Conservation (phyloP, 2,888 invertebrate species). For the Caenorhabditis doughertyi region DNA sequence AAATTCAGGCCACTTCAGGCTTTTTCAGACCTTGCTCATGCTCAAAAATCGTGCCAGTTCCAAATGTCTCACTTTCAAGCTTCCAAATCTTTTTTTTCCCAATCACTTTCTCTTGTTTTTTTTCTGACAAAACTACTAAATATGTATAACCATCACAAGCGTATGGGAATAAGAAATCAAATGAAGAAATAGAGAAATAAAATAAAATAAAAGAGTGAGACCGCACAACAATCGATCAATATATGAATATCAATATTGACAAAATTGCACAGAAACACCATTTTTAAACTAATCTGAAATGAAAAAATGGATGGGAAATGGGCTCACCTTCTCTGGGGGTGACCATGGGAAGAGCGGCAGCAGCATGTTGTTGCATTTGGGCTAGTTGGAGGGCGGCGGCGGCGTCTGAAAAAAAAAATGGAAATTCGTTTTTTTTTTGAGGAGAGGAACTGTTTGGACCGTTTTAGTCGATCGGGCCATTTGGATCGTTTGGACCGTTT, state of each 20-base stretch:
- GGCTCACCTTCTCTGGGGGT: conserved; percentile 92
- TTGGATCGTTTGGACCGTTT: no score
- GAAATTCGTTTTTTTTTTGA: no score
- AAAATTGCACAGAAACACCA: conserved; percentile 2
- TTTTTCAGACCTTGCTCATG: not conserved
- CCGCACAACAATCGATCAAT: conserved; percentile 61
- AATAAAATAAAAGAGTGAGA: conserved; percentile 14
- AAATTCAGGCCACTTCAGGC: no score
- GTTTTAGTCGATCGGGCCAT: no score
- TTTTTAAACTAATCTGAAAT: conserved; percentile 8
- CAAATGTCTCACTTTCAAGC: not conserved
- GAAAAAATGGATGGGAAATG: not conserved
- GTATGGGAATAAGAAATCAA: not conserved
- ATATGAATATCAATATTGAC: not conserved
- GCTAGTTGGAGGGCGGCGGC: conserved; percentile 68
- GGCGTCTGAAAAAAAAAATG: conserved; percentile 61
- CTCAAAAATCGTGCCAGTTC: not conserved
- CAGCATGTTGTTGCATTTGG: conserved; percentile 71
- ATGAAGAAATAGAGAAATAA: conserved; percentile 35
- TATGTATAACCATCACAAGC: conserved; percentile 43
- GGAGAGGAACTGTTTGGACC: no score
- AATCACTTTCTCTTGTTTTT: not conserved
- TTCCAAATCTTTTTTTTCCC: not conserved
- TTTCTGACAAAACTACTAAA: conserved; percentile 15
- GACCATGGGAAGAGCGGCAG: conserved; percentile 81